Evolutionary conservation across 2,113 vertebrate genomes (phyloP).

Genomic region (Grus americana): DNA sequence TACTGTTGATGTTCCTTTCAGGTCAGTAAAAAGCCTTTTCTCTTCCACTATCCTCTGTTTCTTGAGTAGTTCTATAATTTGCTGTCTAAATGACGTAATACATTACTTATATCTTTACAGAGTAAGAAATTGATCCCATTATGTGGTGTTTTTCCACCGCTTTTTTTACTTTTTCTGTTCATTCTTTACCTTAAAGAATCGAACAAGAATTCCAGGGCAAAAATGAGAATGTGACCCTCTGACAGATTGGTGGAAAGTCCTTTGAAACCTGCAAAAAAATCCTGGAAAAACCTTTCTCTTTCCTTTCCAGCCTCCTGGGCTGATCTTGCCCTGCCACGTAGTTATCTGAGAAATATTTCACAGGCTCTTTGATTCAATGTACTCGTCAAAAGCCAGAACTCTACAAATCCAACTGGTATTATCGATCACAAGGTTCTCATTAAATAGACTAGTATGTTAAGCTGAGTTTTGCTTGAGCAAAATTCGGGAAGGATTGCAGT

Average conservation of each 20-base stretch:
- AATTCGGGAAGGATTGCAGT: neutral
- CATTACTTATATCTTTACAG: neutral
- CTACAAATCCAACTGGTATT: neutral
- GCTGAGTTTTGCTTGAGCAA: neutral
- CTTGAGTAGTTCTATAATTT: neutral
- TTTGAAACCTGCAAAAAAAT: neutral
- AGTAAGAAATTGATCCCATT: neutral
- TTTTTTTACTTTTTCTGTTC: neutral
- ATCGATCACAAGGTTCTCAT: neutral
- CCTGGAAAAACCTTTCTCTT: neutral
- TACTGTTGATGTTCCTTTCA: neutral
- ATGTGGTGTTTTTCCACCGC: neutral
- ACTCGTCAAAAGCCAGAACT: neutral
- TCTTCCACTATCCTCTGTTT: neutral
- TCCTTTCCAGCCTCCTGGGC: neutral
- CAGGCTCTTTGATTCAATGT: neutral
- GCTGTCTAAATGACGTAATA: neutral
- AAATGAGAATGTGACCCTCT: neutral
- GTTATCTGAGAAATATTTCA: neutral
- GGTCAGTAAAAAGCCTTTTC: neutral
- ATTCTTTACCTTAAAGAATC: neutral
- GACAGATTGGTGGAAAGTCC: neutral
- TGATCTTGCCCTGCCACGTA: neutral
- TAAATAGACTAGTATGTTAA: neutral
- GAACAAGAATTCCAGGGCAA: neutral